Base-by-base conservation (phyloP, 2,113 vertebrate species). In the Salminus brasiliensis region DNA sequence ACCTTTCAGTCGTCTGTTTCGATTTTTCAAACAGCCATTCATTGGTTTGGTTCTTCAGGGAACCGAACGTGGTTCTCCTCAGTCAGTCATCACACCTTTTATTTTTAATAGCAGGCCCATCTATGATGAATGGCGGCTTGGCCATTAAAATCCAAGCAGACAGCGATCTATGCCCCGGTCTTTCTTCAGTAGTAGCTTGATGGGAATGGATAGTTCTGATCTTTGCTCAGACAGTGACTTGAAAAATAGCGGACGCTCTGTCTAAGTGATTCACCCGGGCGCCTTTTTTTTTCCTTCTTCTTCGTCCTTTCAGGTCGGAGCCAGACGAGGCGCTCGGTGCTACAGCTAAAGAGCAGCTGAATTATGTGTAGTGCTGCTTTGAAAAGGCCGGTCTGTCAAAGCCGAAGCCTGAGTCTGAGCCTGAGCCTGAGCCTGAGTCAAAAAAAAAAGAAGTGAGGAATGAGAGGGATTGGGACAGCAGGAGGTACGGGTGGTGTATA, bases 401-500 rank as follows among this genome's bases (percentile, higher is more conserved):
- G 78, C 67, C 74, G 79, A 81, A 70, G 27, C 29, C 27, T 13
- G 21, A 63, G 29, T 4, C 5, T 53, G 29, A 62, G 52, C 6
- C 29, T 49, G 18, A 16, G 13, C 23, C n/a, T n/a, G n/a, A n/a
- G n/a, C n/a, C n/a, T n/a, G n/a, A n/a, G n/a, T n/a, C n/a, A n/a
- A n/a, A n/a, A n/a, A 2, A 29, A 27, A 65, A 25, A 7, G 25
- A 81, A 80, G 78, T 16, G 29, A 78, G 78, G 85, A 74, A 71
- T 83, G 74, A 36, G 8, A 49, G 68, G 70, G 78, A 85, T 60
- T 10, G 21, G 83, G 65, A 53, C 81, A 70, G 72, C 77, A 87
- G 72, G 55, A 4, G 47, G 18, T 5, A 81, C 78, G 8, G 23
- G 12, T 10, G 4, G 43, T 36, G 27, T 63, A 23, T 12, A 15